These are phyloP conservation scores for Ranitomeya imitator DNA, from an alignment of 2,113 vertebrate species.

Conservation along the genomic window DNA sequence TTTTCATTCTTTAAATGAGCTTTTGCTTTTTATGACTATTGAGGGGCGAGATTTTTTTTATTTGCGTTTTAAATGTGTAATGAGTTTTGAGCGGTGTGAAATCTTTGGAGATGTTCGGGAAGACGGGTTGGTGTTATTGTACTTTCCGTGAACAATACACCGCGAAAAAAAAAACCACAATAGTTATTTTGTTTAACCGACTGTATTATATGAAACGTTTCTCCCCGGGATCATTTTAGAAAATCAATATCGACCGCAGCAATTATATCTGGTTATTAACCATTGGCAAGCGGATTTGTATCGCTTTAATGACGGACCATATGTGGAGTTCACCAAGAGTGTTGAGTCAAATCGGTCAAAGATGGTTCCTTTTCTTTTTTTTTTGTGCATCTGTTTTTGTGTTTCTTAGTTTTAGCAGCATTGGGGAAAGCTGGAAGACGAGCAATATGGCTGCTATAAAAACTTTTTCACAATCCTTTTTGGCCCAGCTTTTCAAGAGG, in stretches of 20 bases:
- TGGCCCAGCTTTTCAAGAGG: no score
- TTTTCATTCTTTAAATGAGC: not conserved
- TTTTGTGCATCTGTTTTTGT: not conserved
- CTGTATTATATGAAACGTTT: not conserved
- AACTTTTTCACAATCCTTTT: no score
- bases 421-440: no score
- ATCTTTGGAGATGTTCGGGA: not conserved
- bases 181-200: conserved; percentile 5
- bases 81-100: not conserved
- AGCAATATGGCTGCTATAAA: no score
- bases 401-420: no score
- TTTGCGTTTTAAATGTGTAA: conserved; percentile 38
- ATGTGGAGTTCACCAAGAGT: not conserved
- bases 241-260: conserved; percentile 4
- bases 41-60: conserved; percentile 29
- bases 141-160: not conserved
- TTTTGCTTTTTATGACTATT: conserved; percentile 33
- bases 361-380: not conserved
- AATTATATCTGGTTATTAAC: not conserved
- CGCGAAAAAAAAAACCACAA: not conserved
- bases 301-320: not conserved
- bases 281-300: not conserved
- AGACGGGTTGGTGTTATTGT: not conserved
- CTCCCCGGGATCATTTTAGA: not conserved
- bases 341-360: not conserved